phyloP scores from a whole-genome alignment of 35 echinoderm and acorn worm species.

The Ophioderma brevispina region DNA sequence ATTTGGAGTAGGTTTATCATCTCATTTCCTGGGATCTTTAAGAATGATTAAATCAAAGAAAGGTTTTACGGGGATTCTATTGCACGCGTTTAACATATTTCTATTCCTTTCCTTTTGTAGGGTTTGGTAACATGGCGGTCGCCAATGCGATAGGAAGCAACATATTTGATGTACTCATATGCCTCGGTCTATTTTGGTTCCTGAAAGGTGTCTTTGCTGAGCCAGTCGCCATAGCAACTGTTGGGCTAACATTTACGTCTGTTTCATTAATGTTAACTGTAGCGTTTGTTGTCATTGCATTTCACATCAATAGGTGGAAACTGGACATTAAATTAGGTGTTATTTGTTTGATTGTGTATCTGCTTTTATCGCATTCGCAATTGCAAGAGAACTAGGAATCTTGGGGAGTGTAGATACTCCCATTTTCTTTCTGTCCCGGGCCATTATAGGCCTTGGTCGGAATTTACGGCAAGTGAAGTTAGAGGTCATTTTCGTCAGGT shows the following conservation, averaged over 20 bases:
- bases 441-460: no score
- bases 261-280: conserved; percentile 74
- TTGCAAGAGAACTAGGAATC: neutral
- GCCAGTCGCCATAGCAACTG: conserved; percentile 31
- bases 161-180: conserved; percentile 90
- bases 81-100: no score
- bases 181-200: conserved; percentile 92
- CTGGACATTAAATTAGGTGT: conserved; percentile 62
- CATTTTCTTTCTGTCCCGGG: no score
- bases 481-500: no score
- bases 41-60: no score
- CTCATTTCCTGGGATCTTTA: no score
- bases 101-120: conserved; percentile 24
- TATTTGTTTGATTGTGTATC: neutral
- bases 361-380: neutral
- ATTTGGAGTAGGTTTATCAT: no score
- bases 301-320: conserved; percentile 87
- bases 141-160: conserved; percentile 98
- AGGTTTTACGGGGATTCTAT: no score
- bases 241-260: conserved; percentile 68
- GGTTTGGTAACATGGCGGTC: conserved; percentile 90
- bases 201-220: conserved; percentile 23
- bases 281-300: conserved; percentile 55
- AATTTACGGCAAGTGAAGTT: no score
- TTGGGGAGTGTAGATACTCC: neutral